A percentile compares a stretch with the other conserved stretches of the same genome.
These are phyloP conservation scores for Aspidoscelis tigris DNA, from an alignment of 2,113 vertebrate species.

Conservation along the genomic window DNA sequence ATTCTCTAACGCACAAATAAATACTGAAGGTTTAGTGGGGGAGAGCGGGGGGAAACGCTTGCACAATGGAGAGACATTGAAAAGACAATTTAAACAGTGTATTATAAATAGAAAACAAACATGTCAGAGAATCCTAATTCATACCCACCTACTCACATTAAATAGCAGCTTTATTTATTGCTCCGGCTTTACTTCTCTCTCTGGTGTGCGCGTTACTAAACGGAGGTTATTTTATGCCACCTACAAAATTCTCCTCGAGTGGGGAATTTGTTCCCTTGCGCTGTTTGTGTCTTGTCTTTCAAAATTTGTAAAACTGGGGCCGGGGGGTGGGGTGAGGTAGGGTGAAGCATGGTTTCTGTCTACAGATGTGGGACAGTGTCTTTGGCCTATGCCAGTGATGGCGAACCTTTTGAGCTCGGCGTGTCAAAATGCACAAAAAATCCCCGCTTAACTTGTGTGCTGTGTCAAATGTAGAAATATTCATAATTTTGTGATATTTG, in stretches of 20 bases:
- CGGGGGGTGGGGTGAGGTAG: neutral
- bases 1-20: neutral
- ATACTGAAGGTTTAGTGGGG: neutral
- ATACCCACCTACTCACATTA: conserved; percentile 17
- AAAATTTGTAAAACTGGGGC: too few relatives aligned
- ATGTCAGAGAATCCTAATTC: conserved; percentile 24
- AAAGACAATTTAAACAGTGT: neutral
- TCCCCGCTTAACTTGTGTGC: too few relatives aligned
- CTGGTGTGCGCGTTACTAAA: too few relatives aligned
- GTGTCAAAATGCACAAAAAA: too few relatives aligned
- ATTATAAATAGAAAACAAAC: conserved; percentile 35
- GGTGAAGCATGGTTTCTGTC: neutral
- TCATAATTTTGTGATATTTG: too few relatives aligned
- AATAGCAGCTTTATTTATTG: neutral
- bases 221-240: neutral
- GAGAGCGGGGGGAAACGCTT: neutral
- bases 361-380: too few relatives aligned
- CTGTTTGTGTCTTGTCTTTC: neutral
- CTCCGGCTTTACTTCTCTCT: neutral
- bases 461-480: too few relatives aligned
- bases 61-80: neutral
- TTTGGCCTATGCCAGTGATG: too few relatives aligned
- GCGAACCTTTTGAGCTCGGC: too few relatives aligned
- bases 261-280: neutral
- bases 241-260: neutral